phyloP scores from a whole-genome alignment of 2,888 invertebrate genomes.

The Epistrophe grossulariae region DNA sequence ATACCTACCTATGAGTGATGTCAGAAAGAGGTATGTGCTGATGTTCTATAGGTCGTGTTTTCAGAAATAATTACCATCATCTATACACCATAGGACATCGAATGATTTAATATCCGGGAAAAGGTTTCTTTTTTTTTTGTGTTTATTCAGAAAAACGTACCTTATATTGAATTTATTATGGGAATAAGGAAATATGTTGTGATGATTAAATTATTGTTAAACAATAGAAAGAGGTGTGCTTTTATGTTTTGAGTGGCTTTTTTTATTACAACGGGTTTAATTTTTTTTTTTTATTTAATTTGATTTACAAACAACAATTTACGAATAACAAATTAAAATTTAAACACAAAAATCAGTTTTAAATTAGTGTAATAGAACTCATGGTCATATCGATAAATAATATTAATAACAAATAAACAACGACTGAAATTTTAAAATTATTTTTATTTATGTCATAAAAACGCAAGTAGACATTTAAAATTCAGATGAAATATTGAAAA shows the following conservation, averaged over 20 bases:
- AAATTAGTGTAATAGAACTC: not conserved
- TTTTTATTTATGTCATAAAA: too few species aligned
- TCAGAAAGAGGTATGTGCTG: conserved; percentile 7
- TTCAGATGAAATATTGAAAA: too few species aligned
- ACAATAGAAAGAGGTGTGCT: not conserved
- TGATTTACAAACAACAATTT: not conserved
- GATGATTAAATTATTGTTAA: not conserved
- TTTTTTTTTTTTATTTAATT: not conserved
- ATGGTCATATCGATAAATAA: not conserved
- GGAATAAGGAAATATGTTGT: conserved; percentile 40
- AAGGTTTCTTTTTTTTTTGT: not conserved
- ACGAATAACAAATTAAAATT: not conserved
- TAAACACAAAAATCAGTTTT: not conserved
- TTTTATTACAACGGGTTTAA: not conserved
- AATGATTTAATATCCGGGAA: conserved; percentile 44
- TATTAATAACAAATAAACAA: not conserved
- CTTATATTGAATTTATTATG: not conserved
- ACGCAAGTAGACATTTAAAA: too few species aligned
- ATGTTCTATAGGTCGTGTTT: conserved; percentile 16
- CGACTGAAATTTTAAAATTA: too few species aligned
- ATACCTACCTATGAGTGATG: conserved; percentile 21
- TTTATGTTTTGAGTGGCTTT: not conserved
- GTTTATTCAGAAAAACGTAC: not conserved
- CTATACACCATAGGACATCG: conserved; percentile 49
- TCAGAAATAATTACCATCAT: conserved; percentile 28